phyloP scores from a whole-genome alignment of 2,888 invertebrate genomes.

The Volucella bombylans region DNA sequence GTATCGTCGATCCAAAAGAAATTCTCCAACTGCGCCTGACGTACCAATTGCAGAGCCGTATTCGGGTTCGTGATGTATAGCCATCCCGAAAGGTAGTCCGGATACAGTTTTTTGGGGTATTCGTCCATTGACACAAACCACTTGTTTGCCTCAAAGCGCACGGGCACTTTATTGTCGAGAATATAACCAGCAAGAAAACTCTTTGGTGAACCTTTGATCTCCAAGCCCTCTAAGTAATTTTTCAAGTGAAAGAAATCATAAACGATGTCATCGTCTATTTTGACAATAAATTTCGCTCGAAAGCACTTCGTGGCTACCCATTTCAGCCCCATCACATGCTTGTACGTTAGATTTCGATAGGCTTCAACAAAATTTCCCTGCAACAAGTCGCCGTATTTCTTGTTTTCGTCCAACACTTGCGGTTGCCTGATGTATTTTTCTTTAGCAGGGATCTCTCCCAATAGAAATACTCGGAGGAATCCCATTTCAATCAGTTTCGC shows the following conservation, averaged over 20 bases:
- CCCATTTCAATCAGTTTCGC: slow-evolving; percentile 85
- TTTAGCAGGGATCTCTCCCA: slow-evolving; percentile 85
- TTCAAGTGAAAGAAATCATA: slow-evolving; percentile 86
- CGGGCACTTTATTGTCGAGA: slow-evolving; percentile 86
- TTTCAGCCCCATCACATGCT: slow-evolving; percentile 91
- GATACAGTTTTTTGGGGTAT: slow-evolving; percentile 86
- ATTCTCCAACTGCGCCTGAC: slow-evolving; percentile 84
- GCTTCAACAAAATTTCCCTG: slow-evolving; percentile 91
- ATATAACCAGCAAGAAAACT: slow-evolving; percentile 87
- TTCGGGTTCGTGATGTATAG: slow-evolving; percentile 89
- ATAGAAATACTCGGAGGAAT: slow-evolving; percentile 86
- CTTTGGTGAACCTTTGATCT: slow-evolving; percentile 78
- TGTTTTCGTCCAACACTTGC: slow-evolving; percentile 85
- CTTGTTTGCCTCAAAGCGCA: slow-evolving; percentile 87
- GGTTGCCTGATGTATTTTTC: slow-evolving; percentile 84
- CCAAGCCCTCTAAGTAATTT: slow-evolving; percentile 82
- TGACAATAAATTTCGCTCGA: slow-evolving; percentile 86
- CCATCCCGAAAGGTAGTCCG: slow-evolving; percentile 92
- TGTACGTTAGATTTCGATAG: slow-evolving; percentile 91
- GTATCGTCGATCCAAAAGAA: slow-evolving; percentile 97
- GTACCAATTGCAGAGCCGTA: slow-evolving; percentile 85
- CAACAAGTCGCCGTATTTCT: slow-evolving; percentile 87
- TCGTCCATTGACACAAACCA: slow-evolving; percentile 90
- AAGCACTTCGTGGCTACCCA: slow-evolving; percentile 88
- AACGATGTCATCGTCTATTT: slow-evolving; percentile 92